These are phyloP conservation scores for Zeuzera pyrina DNA, from an alignment of 2,888 invertebrate genomes.

Conservation along the genomic window DNA sequence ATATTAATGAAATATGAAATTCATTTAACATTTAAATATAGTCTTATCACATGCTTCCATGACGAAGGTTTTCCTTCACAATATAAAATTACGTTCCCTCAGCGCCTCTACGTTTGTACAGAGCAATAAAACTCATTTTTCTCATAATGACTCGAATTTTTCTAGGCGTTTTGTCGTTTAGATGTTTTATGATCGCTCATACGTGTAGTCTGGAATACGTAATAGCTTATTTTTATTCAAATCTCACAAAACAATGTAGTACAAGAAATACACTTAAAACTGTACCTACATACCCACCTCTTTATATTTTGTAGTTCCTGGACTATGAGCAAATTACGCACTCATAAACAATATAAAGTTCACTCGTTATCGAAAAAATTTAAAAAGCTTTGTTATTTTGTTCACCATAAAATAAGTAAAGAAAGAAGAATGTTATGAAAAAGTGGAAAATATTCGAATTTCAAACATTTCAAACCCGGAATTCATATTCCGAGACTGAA, in stretches of 20 bases:
- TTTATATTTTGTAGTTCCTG: not conserved
- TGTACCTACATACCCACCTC: too few relatives aligned
- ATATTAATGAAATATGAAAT: too few relatives aligned
- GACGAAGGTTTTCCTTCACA: conserved; percentile 12
- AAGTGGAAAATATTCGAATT: not conserved
- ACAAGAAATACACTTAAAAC: too few relatives aligned
- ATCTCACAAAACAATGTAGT: too few relatives aligned
- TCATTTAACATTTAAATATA: too few relatives aligned
- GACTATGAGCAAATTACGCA: not conserved
- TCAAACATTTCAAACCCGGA: too few relatives aligned
- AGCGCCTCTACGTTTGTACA: conserved; percentile 24
- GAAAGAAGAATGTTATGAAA: too few relatives aligned
- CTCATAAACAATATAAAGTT: not conserved
- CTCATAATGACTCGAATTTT: conserved; percentile 24
- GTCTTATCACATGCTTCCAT: not conserved
- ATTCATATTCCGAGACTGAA: too few relatives aligned
- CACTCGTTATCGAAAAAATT: too few relatives aligned
- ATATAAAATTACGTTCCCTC: conserved; percentile 17
- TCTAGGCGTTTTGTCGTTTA: conserved; percentile 28
- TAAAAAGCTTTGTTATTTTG: too few relatives aligned
- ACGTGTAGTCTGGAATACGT: conserved; percentile 13
- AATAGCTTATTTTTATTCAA: conserved; percentile 12
- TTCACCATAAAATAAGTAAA: too few relatives aligned
- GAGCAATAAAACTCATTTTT: conserved; percentile 25
- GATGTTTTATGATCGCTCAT: conserved; percentile 17